Conservation (phyloP, 2,888 invertebrate genomes). For the Tetramorium bicarinatum region DNA sequence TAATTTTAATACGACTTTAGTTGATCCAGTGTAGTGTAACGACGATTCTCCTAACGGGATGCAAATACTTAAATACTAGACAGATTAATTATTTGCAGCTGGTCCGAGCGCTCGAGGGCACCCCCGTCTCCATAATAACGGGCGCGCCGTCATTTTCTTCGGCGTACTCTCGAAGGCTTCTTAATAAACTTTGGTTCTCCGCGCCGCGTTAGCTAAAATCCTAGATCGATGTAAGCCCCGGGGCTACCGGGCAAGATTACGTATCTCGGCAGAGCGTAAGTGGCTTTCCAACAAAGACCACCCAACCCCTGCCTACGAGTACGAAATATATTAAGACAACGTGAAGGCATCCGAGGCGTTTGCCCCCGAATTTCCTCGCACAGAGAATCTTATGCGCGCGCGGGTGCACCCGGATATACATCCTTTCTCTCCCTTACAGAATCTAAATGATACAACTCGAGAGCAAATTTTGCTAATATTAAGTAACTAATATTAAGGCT, state of each 20-base stretch:
- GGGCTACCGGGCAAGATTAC: slow-evolving; percentile 57
- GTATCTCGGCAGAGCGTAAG: slow-evolving; percentile 55
- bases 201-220: slow-evolving; percentile 54
- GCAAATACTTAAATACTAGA: slow-evolving; percentile 40
- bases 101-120: slow-evolving; percentile 31
- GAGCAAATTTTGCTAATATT: slow-evolving; percentile 21
- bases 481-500: background rate
- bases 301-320: slow-evolving; percentile 30
- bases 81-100: slow-evolving; percentile 55
- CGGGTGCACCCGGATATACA: background rate
- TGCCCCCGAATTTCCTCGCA: slow-evolving; percentile 22
- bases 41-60: slow-evolving; percentile 6
- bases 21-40: background rate
- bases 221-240: slow-evolving; percentile 50
- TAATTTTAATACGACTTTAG: slow-evolving; percentile 3
- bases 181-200: slow-evolving; percentile 53
- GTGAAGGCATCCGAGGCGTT: slow-evolving; percentile 42
- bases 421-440: background rate
- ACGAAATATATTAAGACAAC: slow-evolving; percentile 58
- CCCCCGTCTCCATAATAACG: slow-evolving; percentile 32
- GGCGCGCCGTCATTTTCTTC: slow-evolving; percentile 21
- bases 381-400: slow-evolving; percentile 26
- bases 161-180: slow-evolving; percentile 42
- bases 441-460: slow-evolving; percentile 4
- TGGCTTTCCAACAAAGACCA: slow-evolving; percentile 58